Evolutionary conservation across 2,888 invertebrate genomes (phyloP).

Genomic region (Dascillus cervinus): DNA sequence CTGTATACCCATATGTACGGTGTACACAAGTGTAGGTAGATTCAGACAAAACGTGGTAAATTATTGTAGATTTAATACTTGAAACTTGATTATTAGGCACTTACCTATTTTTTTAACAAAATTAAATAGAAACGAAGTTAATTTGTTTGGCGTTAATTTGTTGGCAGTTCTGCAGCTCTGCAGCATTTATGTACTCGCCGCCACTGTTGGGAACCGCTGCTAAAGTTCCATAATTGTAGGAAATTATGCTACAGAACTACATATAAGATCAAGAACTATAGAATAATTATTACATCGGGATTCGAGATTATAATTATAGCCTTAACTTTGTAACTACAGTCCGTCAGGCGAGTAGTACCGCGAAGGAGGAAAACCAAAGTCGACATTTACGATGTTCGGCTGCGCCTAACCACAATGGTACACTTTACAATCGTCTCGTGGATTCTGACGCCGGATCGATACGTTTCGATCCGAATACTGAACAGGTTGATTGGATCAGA

Average conservation of each 20-base stretch:
- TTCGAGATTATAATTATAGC: constrained; percentile 40
- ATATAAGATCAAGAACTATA: constrained; percentile 35
- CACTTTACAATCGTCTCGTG: constrained; percentile 22
- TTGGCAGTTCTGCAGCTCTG: too few species aligned
- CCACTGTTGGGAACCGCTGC: constrained; percentile 30
- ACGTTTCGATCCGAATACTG: constrained; percentile 18
- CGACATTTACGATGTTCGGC: constrained; percentile 24
- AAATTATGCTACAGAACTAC: constrained; percentile 32
- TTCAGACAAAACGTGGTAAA: too few species aligned
- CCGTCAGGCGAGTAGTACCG: constrained; percentile 28
- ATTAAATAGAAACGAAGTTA: too few species aligned
- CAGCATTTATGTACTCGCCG: too few species aligned
- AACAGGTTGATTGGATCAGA: constrained; percentile 25
- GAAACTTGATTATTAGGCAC: too few species aligned
- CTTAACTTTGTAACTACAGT: constrained; percentile 33
- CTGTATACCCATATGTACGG: too few species aligned
- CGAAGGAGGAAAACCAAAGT: constrained; percentile 23
- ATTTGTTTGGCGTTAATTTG: too few species aligned
- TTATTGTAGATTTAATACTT: too few species aligned
- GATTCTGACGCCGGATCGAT: constrained; percentile 15
- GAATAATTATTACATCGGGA: constrained; percentile 40
- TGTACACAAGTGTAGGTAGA: too few species aligned
- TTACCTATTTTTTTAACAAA: too few species aligned
- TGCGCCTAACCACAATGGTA: constrained; percentile 27
- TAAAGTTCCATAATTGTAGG: constrained; percentile 36